These are phyloP conservation scores for Oscheius sp. DNA, from an alignment of 2,888 invertebrate species.

Conservation along the genomic window DNA sequence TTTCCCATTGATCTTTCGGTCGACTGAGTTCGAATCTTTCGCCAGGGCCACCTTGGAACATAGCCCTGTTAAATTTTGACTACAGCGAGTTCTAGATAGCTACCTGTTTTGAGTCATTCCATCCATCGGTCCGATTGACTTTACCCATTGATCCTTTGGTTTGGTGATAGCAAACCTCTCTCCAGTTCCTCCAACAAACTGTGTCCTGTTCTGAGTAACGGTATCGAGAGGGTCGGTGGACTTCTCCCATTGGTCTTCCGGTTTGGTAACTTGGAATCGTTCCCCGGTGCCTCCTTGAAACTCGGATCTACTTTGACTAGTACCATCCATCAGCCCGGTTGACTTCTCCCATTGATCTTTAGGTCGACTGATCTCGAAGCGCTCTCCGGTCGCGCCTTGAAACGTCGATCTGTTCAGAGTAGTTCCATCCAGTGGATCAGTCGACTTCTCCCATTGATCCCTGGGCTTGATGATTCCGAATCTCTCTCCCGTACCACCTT, in stretches of 20 bases:
- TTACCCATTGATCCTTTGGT: conserved; percentile 6
- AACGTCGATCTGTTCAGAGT: background rate
- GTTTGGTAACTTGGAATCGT: background rate
- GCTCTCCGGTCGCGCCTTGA: too few relatives aligned
- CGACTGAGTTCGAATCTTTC: background rate
- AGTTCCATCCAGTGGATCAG: background rate
- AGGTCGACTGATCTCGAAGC: background rate
- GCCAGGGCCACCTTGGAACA: too few relatives aligned
- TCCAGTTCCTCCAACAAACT: background rate
- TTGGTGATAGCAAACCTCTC: background rate
- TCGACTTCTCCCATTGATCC: background rate
- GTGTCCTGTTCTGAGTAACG: background rate
- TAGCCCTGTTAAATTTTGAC: too few relatives aligned
- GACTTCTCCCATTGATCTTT: background rate
- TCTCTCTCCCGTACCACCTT: conserved; percentile 5
- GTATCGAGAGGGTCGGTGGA: background rate
- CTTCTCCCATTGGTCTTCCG: background rate
- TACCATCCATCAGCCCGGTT: background rate
- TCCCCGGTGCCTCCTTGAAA: conserved; percentile 6
- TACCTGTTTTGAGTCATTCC: background rate
- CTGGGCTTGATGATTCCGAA: background rate
- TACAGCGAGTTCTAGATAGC: too few relatives aligned
- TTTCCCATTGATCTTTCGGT: conserved; percentile 4
- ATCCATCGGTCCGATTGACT: background rate
- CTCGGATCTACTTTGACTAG: background rate